Evolutionary conservation across 2,888 invertebrate species (phyloP), one percentile per base, ranked within the genome.

Genomic region (Colletes collaris): DNA sequence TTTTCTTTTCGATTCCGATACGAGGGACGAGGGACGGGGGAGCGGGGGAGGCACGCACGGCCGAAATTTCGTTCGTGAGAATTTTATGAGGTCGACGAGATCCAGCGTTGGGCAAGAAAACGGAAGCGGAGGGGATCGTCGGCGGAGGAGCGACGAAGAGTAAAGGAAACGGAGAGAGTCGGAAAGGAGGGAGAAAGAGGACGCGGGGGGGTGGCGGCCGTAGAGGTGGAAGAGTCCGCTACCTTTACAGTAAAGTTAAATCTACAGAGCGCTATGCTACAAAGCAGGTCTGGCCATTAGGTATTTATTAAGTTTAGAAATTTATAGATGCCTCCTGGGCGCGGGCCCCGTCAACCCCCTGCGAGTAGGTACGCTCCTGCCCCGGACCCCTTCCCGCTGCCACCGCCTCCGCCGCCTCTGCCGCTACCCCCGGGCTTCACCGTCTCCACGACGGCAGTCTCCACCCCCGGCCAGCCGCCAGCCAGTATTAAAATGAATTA

Each of bases 401-500:
- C 76, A 50, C 79, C 80, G 76, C 85, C 64, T 76, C 78, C 59
- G 19, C 44, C 27, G 2, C 69, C 72, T 58, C 74, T 73, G 66
- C 81, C 81, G 79, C 44, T 46, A 46, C 86, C 69, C 68, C 76
- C 60, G 74, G 66, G 66, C 59, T 79, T 64, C 76, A 35, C 76
- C 81, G 81, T 84, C 83, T 85, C 80, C 85, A 75, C 86, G 86
- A 76, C 81, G 73, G 76, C 77, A 72, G 73, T 74, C 84, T 86
- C 86, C 88, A 80, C 86, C 85, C 82, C 87, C 81, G 80, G 82
- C 85, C 88, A 81, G 79, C 82, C 91, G 93, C 92, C 84, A 84
- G 93, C 93, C 93, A 91, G 94, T 94, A 94, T 94, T 94, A 94
- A 94, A 94, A 94, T 94, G 93, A 94, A 94, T 94, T 94, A 94